phyloP scores from a whole-genome alignment of 2,113 vertebrate genomes.

The Perca schrenkii region DNA sequence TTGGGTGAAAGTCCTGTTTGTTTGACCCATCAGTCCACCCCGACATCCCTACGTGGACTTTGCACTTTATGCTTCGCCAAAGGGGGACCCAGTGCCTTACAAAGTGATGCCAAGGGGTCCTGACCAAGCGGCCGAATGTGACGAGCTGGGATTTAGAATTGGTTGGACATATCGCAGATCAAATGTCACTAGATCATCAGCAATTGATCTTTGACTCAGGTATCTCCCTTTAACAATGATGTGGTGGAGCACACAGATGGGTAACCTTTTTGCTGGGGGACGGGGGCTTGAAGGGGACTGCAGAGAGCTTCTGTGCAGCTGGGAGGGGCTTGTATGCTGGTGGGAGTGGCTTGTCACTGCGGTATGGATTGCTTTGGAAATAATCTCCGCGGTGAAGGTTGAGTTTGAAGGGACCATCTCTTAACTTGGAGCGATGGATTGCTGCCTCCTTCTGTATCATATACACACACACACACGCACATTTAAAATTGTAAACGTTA shows the following conservation, averaged over 20 bases:
- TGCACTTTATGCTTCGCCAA: too few species aligned
- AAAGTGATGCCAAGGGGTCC: too few species aligned
- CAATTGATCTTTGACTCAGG: background rate
- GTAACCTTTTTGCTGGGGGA: conserved; percentile 89
- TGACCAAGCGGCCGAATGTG: too few species aligned
- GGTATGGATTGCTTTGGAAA: conserved; percentile 90
- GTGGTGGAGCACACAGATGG: background rate
- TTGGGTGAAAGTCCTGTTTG: too few species aligned
- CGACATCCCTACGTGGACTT: too few species aligned
- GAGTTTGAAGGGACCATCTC: conserved; percentile 87
- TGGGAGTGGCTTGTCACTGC: conserved; percentile 80
- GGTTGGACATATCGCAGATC: background rate
- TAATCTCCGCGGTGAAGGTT: conserved; percentile 88
- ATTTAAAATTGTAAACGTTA: background rate
- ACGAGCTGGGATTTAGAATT: too few species aligned
- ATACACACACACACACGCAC: conserved; percentile 1
- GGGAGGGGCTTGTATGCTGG: conserved; percentile 73
- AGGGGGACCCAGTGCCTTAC: too few species aligned
- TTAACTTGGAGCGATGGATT: conserved; percentile 82
- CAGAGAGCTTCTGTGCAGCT: conserved; percentile 43
- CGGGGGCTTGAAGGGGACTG: conserved; percentile 87
- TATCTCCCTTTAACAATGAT: background rate
- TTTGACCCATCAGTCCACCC: too few species aligned
- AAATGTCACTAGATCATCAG: background rate
- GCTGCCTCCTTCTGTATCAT: conserved; percentile 82